Conservation (phyloP, 2,113 vertebrate species). For the Sinocyclocheilus rhinocerous region DNA sequence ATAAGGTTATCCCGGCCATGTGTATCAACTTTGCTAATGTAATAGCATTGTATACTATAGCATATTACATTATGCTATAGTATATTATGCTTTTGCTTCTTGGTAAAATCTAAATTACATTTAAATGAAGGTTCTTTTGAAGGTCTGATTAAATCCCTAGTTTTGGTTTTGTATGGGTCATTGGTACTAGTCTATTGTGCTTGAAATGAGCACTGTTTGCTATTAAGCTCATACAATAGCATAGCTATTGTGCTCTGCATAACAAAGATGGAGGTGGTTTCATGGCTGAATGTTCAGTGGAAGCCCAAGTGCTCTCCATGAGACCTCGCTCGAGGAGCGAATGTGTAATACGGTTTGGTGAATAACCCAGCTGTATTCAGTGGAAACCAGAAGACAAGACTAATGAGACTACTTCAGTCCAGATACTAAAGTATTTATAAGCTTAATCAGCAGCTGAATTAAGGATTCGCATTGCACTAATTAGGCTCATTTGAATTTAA, state of each 20-base stretch:
- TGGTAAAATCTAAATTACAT: not conserved
- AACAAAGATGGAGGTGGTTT: conserved; percentile 29
- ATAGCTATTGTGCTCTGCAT: not conserved
- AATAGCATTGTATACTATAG: not conserved
- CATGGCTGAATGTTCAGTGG: conserved; percentile 21
- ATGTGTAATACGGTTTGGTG: conserved; percentile 16
- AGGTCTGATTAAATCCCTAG: conserved; percentile 11
- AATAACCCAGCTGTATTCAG: conserved; percentile 34
- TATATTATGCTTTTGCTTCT: not conserved
- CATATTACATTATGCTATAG: not conserved
- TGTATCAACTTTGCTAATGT: not conserved
- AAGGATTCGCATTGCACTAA: conserved; percentile 42
- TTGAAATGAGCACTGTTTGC: conserved; percentile 23
- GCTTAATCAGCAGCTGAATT: conserved; percentile 51
- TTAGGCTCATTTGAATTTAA: conserved; percentile 47
- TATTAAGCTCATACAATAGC: conserved; percentile 1
- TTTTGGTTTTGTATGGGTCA: conserved; percentile 1
- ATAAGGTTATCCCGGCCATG: not conserved
- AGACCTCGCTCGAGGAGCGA: conserved; percentile 22
- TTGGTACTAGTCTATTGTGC: not conserved
- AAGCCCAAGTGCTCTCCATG: conserved; percentile 17
- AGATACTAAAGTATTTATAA: conserved; percentile 51
- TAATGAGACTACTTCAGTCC: conserved; percentile 49
- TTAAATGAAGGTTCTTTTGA: conserved; percentile 27
- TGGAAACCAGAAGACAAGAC: conserved; percentile 34